These are phyloP conservation scores for Calliphora vomitoria DNA, from an alignment of 2,888 invertebrate genomes.

Conservation along the genomic window DNA sequence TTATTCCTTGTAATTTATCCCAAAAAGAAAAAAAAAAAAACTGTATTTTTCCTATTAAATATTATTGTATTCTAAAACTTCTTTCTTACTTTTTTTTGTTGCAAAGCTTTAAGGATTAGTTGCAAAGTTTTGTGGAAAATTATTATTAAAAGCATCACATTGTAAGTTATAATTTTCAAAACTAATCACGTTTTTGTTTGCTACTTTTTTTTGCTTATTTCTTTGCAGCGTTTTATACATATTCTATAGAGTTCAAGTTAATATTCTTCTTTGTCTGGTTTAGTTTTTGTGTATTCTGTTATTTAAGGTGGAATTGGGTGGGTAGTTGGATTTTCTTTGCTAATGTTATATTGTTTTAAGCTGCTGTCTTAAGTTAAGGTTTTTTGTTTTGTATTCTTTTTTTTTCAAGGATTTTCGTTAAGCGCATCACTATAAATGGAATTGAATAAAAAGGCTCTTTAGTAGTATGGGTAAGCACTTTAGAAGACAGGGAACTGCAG, in stretches of 20 bases:
- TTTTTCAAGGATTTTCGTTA: slow-evolving; percentile 28
- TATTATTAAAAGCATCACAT: slow-evolving; percentile 48
- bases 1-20: slow-evolving; percentile 34
- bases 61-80: slow-evolving; percentile 27
- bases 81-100: background rate
- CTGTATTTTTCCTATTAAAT: slow-evolving; percentile 6
- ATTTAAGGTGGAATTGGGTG: background rate
- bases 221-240: background rate
- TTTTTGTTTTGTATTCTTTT: background rate
- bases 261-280: slow-evolving; percentile 27
- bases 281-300: background rate
- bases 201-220: background rate
- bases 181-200: slow-evolving; percentile 74
- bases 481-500: too few species aligned
- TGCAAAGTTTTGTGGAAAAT: slow-evolving; percentile 30
- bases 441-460: slow-evolving; percentile 12
- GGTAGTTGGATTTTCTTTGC: background rate
- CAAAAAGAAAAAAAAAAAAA: background rate
- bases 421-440: slow-evolving; percentile 51
- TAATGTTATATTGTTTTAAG: slow-evolving; percentile 50
- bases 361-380: slow-evolving; percentile 41
- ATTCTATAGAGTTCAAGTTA: slow-evolving; percentile 25
- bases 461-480: slow-evolving; percentile 14
- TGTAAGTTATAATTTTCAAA: slow-evolving; percentile 63
- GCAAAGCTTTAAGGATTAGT: slow-evolving; percentile 55